These are phyloP conservation scores for Catharus ustulatus DNA, from an alignment of 2,797 vertebrate species.

Conservation along the genomic window DNA sequence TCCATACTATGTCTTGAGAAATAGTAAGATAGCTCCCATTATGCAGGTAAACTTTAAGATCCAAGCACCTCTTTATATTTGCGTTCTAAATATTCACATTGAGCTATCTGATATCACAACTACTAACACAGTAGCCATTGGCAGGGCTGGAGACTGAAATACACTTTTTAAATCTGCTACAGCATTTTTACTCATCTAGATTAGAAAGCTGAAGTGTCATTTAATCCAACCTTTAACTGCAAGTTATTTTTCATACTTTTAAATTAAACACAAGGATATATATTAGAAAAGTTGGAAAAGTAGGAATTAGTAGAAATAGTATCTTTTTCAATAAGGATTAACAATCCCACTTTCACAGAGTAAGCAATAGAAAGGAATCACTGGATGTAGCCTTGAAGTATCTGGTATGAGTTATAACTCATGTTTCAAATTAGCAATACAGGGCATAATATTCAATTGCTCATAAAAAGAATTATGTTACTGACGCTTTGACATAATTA, in stretches of 20 bases:
- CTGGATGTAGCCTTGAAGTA: background rate
- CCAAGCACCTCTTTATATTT: background rate
- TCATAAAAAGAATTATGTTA: background rate
- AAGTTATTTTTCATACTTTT: background rate
- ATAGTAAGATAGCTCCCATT: background rate
- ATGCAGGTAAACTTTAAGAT: background rate
- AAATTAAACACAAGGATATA: background rate
- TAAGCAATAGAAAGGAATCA: background rate
- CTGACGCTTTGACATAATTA: background rate
- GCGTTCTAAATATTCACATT: background rate
- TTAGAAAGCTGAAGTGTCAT: background rate
- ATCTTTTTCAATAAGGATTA: background rate
- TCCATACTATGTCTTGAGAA: background rate
- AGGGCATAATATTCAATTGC: background rate
- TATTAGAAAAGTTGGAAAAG: background rate
- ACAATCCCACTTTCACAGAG: background rate
- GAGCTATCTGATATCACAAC: background rate
- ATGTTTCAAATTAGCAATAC: background rate
- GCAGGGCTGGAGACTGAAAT: background rate
- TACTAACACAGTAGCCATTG: background rate
- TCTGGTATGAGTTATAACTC: background rate
- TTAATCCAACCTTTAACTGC: background rate
- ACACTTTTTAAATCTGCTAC: background rate
- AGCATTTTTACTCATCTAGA: background rate
- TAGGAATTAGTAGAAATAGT: background rate